phyloP scores from a whole-genome alignment of 2,797 vertebrate genomes.

The Poeciliopsis infans region DNA sequence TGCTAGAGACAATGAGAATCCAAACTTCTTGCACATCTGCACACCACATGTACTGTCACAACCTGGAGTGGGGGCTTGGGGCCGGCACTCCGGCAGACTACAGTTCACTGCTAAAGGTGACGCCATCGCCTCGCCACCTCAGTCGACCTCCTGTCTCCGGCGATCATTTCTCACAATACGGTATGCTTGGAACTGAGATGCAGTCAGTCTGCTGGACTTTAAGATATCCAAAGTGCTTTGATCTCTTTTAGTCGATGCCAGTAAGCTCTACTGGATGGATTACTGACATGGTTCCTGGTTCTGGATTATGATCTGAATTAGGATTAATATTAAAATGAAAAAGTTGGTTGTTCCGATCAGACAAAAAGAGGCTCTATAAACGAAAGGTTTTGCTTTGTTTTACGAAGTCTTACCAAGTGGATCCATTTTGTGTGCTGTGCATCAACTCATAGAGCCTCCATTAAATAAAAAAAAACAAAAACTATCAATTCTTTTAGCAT shows the following conservation, averaged over 20 bases:
- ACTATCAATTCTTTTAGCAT: conserved; percentile 54
- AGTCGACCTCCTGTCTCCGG: conserved; percentile 59
- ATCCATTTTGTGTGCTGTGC: conserved; percentile 65
- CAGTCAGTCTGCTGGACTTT: conserved; percentile 46
- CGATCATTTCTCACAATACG: conserved; percentile 33
- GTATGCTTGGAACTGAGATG: conserved; percentile 47
- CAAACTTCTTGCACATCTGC: conserved; percentile 36
- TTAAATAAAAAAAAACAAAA: conserved; percentile 70
- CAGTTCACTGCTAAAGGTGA: conserved; percentile 35
- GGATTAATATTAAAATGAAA: conserved; percentile 44
- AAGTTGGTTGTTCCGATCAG: conserved; percentile 40
- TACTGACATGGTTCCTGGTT: conserved; percentile 59
- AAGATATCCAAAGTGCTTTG: conserved; percentile 67
- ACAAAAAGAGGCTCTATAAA: conserved; percentile 42
- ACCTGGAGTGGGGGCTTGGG: conserved; percentile 46
- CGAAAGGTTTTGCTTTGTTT: conserved; percentile 70
- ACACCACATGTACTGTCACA: conserved; percentile 63
- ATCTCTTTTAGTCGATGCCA: conserved; percentile 62
- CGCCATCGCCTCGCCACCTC: conserved; percentile 57
- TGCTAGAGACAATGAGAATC: conserved; percentile 69
- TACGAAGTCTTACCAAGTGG: conserved; percentile 62
- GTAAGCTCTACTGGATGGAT: conserved; percentile 67
- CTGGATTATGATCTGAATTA: conserved; percentile 54
- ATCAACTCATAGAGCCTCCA: conserved; percentile 66
- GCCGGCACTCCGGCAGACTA: conserved; percentile 37